Percentiles rank a stretch among this genome's conserved stretches.
Evolutionary conservation across 2,797 vertebrate species (phyloP).

Genomic region (Adelosebastes latens): DNA sequence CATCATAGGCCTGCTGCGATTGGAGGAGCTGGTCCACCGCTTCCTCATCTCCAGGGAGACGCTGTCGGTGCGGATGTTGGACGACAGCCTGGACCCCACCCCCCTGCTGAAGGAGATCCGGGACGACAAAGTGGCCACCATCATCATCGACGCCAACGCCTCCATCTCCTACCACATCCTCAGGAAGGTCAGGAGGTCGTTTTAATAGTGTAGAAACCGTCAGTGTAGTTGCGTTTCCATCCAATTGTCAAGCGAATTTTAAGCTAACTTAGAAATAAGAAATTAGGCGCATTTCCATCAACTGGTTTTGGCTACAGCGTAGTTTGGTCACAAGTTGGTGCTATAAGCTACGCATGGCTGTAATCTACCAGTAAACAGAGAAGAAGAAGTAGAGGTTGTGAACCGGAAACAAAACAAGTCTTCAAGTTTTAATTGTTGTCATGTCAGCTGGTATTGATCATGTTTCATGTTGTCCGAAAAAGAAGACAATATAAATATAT

Average conservation of each 20-base stretch:
- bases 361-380: neutral
- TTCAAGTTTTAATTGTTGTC: no score
- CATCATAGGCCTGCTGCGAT: constrained; percentile 88
- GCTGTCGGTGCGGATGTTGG: constrained; percentile 90
- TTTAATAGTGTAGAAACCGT: neutral
- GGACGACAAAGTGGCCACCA: constrained; percentile 92
- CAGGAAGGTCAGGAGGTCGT: constrained; percentile 61
- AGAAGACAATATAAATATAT: no score
- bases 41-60: constrained; percentile 94
- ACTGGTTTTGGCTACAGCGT: neutral
- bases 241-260: neutral
- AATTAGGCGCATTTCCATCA: neutral
- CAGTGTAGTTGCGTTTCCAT: neutral
- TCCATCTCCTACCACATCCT: constrained; percentile 85
- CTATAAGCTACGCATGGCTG: neutral
- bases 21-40: constrained; percentile 91
- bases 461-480: no score
- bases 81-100: constrained; percentile 89
- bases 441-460: no score
- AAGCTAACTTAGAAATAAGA: neutral
- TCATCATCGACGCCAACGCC: constrained; percentile 93
- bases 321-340: neutral
- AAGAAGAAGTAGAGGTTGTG: neutral
- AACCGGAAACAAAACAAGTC: no score
- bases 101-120: constrained; percentile 94